Base-by-base conservation (phyloP, 2,113 vertebrate genomes). In the Chauna torquata region DNA sequence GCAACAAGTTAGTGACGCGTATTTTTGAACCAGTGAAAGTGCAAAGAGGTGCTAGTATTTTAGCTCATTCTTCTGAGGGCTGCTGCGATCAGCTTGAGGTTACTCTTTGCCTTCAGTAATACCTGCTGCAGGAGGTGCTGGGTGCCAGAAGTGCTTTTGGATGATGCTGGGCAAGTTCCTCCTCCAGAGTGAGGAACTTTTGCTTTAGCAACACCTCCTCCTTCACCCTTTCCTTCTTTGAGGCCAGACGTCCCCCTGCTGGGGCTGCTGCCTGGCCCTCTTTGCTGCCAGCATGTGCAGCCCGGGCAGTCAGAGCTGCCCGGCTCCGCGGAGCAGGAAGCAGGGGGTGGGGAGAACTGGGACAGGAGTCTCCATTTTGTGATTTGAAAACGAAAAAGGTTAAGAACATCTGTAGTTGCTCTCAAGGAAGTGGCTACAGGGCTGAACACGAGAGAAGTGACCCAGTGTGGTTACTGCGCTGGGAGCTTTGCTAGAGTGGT, bases 381-480 rank as follows among this genome's bases (percentile, higher is more conserved):
- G 83, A 8, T 2, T 32, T 76, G 91, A 68, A 65, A 65, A 52
- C 3, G 36, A 32, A 3, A 27, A 68, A n/a, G 47, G 8, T 61
- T 45, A 7, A 74, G 45, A 72, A 36, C 61, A 36, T 57, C 34
- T 86, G 85, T 83, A 74, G 90, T 86, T 86, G 88, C 94, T 93
- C 64, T 84, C 49, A 61, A 84, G 94, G 95, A 94, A 91, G 92
- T 52, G 93, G 84, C 84, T 44, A 3, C 19, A 18, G 77, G 69
- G 81, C 84, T 13, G 42, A 27, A 12, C 34, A 5, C 0, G 11
- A 66, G 90, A 65, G 84, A 30, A 38, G 11, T 86, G 92, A 18
- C 88, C 50, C 0, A 3, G 50, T n/a, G 64, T 34, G 88, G 90
- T 72, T 49, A 4, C 45, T 32, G 88, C 4, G n/a, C 65, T 2